phyloP scores from a whole-genome alignment of 2,888 invertebrate genomes.

The Hartigia nigra region DNA sequence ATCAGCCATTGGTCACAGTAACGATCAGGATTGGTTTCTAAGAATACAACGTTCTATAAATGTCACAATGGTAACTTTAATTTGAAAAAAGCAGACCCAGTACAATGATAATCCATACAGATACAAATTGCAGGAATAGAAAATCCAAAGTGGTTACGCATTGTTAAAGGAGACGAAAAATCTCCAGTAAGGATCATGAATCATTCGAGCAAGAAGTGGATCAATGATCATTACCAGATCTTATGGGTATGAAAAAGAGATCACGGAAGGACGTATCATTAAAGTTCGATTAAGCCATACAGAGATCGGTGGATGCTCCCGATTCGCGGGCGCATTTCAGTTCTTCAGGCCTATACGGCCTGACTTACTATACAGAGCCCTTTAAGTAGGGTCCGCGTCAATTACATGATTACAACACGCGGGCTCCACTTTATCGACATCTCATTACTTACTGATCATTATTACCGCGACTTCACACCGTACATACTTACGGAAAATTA shows the following conservation, averaged over 20 bases:
- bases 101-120: too few relatives aligned
- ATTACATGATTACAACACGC: conserved; percentile 55
- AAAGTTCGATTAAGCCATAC: conserved; percentile 54
- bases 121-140: background rate
- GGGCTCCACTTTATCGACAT: conserved; percentile 41
- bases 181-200: background rate
- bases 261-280: conserved; percentile 45
- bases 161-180: background rate
- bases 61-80: background rate
- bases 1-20: conserved; percentile 2
- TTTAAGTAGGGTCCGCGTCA: conserved; percentile 41
- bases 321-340: conserved; percentile 11
- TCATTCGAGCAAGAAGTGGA: background rate
- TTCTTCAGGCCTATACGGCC: background rate
- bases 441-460: conserved; percentile 60
- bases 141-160: background rate
- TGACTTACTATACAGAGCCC: conserved; percentile 23
- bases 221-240: background rate
- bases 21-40: background rate
- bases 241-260: background rate
- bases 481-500: conserved; percentile 52
- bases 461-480: conserved; percentile 58
- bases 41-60: background rate
- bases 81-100: background rate
- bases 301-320: conserved; percentile 17